Percentiles rank a stretch among this genome's conserved stretches.
Evolutionary conservation across 64 coral and sea anemone species (phyloP).

Genomic region (Montipora foliosa): DNA sequence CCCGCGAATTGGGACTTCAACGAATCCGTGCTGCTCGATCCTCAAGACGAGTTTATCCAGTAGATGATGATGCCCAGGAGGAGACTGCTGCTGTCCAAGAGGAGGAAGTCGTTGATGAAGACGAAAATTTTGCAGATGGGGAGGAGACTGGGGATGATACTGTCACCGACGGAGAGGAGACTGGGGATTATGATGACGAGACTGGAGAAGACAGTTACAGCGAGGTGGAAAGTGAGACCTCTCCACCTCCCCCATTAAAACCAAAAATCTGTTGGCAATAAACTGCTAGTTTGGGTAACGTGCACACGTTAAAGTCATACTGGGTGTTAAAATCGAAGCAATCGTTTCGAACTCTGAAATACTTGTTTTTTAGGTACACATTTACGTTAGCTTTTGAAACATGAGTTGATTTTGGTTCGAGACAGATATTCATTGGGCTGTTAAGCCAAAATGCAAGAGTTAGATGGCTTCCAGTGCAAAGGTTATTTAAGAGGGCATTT

Average conservation of each 20-base stretch:
- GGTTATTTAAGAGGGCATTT: too few relatives aligned
- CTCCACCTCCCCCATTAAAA: neutral
- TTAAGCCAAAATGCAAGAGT: too few relatives aligned
- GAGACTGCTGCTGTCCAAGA: neutral
- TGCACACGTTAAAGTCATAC: neutral
- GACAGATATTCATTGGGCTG: too few relatives aligned
- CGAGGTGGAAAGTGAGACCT: neutral
- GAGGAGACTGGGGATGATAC: neutral
- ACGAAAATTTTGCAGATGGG: neutral
- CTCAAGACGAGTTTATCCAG: neutral
- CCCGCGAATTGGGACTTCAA: conserved; percentile 3
- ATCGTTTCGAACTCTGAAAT: neutral
- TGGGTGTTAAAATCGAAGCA: neutral
- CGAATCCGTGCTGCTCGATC: neutral
- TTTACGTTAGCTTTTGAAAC: too few relatives aligned
- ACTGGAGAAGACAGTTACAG: neutral
- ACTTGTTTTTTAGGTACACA: neutral
- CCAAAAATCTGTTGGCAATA: conserved; percentile 30
- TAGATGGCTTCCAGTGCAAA: too few relatives aligned
- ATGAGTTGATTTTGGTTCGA: too few relatives aligned
- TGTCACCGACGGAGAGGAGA: neutral
- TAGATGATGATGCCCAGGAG: neutral
- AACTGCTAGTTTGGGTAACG: neutral
- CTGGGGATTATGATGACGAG: neutral
- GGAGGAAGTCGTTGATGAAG: neutral